Base-by-base conservation (phyloP, 1,140 invertebrate species). In the Cyclargus thomasi region DNA sequence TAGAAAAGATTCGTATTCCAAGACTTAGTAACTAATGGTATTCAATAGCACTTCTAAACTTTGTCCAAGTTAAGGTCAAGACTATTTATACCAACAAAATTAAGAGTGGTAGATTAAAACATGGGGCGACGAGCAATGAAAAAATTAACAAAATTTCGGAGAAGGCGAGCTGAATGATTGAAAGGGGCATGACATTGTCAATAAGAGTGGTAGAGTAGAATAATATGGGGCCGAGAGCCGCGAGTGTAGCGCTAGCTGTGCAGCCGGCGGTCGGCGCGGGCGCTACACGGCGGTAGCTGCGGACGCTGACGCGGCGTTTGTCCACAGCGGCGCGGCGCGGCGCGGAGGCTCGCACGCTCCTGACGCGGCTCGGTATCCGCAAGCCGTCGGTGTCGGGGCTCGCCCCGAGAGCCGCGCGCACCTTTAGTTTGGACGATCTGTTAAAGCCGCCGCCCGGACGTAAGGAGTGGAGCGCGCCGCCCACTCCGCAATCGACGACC, bases 371-470 rank as follows among this genome's bases (percentile, higher is more conserved):
- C 85, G 94, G 94, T 93, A 95, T 95, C 88, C 93, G 95, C 91
- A 95, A 95, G 93, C 94, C 94, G 81, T 95, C 94, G 76, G 92
- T 95, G 86, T 92, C 95, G 82, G 95, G 94, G 90, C 92, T 95
- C 79, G 93, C 90, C 89, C 86, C 85, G 83, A 85, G 91, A 69
- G 91, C 93, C 85, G 92, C 93, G 74, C 91, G 94, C 91, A 95
- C 95, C 74, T 95, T 95, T 92, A 95, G 94, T 92, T 93, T 96
- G 91, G 95, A 95, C 91, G 95, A 95, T 93, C 93, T 96, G 84
- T 93, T 95, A 91, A 94, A 94, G 91, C 94, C 93, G 83, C 92
- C 93, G 85, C 92, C 92, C 80, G 92, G 93, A 94, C 93, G 94
- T 94, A 94, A 94, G 94, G 92, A 89, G 80, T 77, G 82, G 81